Conservation (phyloP, 2,888 invertebrate species). For the Cheilosia urbana region DNA sequence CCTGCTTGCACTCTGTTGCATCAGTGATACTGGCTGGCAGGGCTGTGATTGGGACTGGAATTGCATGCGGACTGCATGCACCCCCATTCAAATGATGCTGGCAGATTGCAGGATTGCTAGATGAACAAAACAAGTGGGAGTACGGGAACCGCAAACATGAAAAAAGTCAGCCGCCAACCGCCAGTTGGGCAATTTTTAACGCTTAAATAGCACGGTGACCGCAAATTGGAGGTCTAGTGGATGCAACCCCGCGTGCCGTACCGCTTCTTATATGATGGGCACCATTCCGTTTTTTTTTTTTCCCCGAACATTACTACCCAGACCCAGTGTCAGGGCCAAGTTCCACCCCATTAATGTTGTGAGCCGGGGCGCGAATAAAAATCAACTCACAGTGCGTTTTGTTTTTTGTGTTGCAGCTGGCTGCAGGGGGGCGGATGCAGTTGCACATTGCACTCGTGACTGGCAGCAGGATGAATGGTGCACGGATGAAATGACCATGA, state of each 20-base stretch:
- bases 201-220: conserved; percentile 75
- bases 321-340: conserved; percentile 23
- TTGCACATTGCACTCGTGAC: conserved; percentile 67
- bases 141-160: conserved; percentile 64
- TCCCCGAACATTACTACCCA: conserved; percentile 44
- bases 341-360: conserved; percentile 58
- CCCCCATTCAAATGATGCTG: conserved; percentile 65
- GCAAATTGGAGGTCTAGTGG: conserved; percentile 75
- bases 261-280: conserved; percentile 70
- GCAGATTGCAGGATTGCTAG: conserved; percentile 68
- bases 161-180: conserved; percentile 52
- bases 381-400: conserved; percentile 59
- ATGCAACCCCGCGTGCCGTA: conserved; percentile 68
- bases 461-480: conserved; percentile 41
- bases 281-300: conserved; percentile 22
- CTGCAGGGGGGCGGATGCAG: conserved; percentile 30
- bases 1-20: conserved; percentile 76
- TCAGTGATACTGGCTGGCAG: conserved; percentile 53
- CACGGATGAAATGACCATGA: conserved; percentile 66
- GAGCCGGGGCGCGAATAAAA: conserved; percentile 65
- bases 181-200: conserved; percentile 72
- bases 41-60: conserved; percentile 47
- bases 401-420: conserved; percentile 45
- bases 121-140: conserved; percentile 52
- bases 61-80: conserved; percentile 70